Evolutionary conservation across 2,113 vertebrate genomes (phyloP).

Genomic region (Oophaga pumilio): DNA sequence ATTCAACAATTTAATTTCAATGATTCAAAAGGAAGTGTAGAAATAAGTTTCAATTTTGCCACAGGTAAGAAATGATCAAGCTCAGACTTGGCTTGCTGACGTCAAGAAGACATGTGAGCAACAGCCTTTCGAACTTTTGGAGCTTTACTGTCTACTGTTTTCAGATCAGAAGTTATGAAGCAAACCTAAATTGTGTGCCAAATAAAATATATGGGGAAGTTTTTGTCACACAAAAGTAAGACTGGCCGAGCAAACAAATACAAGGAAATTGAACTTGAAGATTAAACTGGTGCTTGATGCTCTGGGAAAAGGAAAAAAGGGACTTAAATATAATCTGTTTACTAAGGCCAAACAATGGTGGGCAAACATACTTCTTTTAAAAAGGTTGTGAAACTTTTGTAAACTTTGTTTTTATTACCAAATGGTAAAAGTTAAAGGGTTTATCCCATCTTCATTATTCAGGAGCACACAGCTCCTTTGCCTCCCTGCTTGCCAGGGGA

Average conservation of each 20-base stretch:
- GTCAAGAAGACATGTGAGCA: neutral
- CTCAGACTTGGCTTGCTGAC: neutral
- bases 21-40: neutral
- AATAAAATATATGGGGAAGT: neutral
- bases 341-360: too few relatives aligned
- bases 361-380: too few relatives aligned
- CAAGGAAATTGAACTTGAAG: neutral
- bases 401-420: too few relatives aligned
- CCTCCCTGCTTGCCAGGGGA: too few relatives aligned
- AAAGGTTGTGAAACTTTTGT: too few relatives aligned
- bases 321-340: too few relatives aligned
- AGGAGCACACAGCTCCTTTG: too few relatives aligned
- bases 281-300: neutral
- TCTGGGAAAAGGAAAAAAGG: too few relatives aligned
- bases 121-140: neutral
- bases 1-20: neutral
- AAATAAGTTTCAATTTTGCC: neutral
- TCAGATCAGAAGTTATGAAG: neutral
- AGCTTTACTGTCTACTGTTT: neutral
- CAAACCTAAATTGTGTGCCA: neutral
- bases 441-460: too few relatives aligned
- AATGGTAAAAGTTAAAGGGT: too few relatives aligned
- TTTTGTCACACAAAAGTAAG: neutral
- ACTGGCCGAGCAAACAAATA: neutral
- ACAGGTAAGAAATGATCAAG: neutral